Evolutionary conservation across 2,113 vertebrate genomes (phyloP).

Genomic region (Leucosticte australis): DNA sequence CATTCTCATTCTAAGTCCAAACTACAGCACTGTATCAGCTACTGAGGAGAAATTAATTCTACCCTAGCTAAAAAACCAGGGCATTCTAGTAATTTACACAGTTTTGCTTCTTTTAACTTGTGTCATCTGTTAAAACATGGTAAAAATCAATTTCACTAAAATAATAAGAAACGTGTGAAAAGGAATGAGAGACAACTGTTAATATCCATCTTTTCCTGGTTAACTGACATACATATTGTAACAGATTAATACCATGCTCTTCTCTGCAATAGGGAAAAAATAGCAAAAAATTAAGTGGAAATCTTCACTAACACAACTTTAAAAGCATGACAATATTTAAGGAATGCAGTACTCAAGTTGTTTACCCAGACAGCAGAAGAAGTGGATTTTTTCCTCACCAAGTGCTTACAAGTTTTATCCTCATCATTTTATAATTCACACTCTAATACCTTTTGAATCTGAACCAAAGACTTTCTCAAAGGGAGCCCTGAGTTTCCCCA

Average conservation of each 20-base stretch:
- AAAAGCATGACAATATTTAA: not conserved
- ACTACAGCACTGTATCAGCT: not conserved
- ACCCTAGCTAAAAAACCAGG: not conserved
- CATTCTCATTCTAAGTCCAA: not conserved
- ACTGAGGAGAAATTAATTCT: not conserved
- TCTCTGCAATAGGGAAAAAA: not conserved
- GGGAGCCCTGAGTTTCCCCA: not conserved
- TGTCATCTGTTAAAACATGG: not conserved
- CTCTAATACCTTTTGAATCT: not conserved
- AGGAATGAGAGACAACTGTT: not conserved
- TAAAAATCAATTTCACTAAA: not conserved
- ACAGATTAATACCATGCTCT: not conserved
- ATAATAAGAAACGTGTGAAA: not conserved
- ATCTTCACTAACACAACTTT: not conserved
- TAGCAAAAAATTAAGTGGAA: not conserved
- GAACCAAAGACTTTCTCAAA: not conserved
- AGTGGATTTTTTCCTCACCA: rapidly evolving
- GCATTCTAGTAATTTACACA: not conserved
- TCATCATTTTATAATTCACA: not conserved
- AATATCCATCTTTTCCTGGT: not conserved
- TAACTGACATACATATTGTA: not conserved
- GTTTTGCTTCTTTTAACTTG: not conserved
- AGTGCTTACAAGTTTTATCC: not conserved
- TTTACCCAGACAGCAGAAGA: not conserved
- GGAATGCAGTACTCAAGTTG: not conserved